phyloP scores from a whole-genome alignment of 2,797 vertebrate species.

The Eutrigla gurnardus region DNA sequence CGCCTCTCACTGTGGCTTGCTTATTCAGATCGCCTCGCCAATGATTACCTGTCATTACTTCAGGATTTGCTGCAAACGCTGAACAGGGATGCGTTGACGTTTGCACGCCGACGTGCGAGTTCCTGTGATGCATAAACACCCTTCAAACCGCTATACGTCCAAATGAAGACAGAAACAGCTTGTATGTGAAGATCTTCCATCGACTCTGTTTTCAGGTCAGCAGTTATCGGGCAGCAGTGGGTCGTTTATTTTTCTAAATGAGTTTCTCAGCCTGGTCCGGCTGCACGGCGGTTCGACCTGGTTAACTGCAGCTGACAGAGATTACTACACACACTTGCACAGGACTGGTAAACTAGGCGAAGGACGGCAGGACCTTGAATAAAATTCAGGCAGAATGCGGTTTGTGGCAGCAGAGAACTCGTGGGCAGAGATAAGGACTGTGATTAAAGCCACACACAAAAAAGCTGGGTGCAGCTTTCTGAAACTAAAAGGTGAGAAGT shows the following conservation, averaged over 20 bases:
- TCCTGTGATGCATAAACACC: slow-evolving; percentile 8
- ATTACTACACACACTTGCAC: slow-evolving; percentile 36
- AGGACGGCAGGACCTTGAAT: slow-evolving; percentile 67
- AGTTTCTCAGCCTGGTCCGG: slow-evolving; percentile 24
- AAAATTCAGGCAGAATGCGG: slow-evolving; percentile 41
- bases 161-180: slow-evolving; percentile 12
- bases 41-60: slow-evolving; percentile 73
- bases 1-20: slow-evolving; percentile 48
- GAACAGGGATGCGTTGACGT: slow-evolving; percentile 15
- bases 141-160: slow-evolving; percentile 12
- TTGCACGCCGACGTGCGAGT: not conserved
- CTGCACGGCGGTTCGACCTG: slow-evolving; percentile 43
- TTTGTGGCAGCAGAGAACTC: slow-evolving; percentile 58
- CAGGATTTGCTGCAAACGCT: slow-evolving; percentile 57
- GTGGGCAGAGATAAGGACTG: slow-evolving; percentile 34
- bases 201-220: not conserved
- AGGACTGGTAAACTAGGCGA: slow-evolving; percentile 59
- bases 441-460: slow-evolving; percentile 34
- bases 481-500: slow-evolving; percentile 27
- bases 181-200: not conserved
- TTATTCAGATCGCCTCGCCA: slow-evolving; percentile 60
- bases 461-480: slow-evolving; percentile 24
- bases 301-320: slow-evolving; percentile 57
- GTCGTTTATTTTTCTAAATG: not conserved
- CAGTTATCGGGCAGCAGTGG: slow-evolving; percentile 3